phyloP scores from a whole-genome alignment of 2,888 invertebrate species.

The Cybosia mesomella region DNA sequence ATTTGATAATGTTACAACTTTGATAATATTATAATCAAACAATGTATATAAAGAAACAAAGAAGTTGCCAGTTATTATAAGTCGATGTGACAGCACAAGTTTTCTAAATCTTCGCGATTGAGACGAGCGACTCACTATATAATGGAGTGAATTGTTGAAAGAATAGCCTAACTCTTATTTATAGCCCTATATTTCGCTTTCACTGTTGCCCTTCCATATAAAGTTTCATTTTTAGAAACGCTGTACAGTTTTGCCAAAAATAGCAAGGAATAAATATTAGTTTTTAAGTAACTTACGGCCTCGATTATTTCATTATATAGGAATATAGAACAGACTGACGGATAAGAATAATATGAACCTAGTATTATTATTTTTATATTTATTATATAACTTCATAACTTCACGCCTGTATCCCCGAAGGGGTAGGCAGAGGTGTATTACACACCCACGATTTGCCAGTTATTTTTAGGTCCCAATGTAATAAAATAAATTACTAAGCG shows the following conservation, averaged over 20 bases:
- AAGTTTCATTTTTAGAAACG: slow-evolving; percentile 47
- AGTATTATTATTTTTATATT: no score
- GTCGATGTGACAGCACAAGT: slow-evolving; percentile 71
- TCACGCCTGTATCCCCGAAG: no score
- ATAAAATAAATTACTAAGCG: no score
- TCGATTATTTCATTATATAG: background rate
- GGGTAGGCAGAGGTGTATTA: no score
- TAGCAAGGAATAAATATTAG: background rate
- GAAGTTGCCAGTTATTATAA: slow-evolving; percentile 63
- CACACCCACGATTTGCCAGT: no score
- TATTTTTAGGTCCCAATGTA: no score
- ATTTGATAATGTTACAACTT: no score
- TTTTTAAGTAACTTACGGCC: background rate
- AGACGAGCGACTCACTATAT: slow-evolving; percentile 51
- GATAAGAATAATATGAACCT: no score
- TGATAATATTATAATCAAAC: no score
- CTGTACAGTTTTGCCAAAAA: slow-evolving; percentile 21
- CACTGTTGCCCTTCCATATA: slow-evolving; percentile 58
- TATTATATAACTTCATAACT: no score
- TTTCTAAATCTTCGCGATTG: slow-evolving; percentile 70
- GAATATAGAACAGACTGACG: background rate
- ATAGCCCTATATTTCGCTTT: slow-evolving; percentile 66
- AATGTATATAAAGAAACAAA: no score
- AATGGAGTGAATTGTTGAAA: slow-evolving; percentile 58
- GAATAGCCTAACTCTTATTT: slow-evolving; percentile 68